These are phyloP conservation scores for Gavialis gangeticus DNA, from an alignment of 2,113 vertebrate species.

Conservation along the genomic window DNA sequence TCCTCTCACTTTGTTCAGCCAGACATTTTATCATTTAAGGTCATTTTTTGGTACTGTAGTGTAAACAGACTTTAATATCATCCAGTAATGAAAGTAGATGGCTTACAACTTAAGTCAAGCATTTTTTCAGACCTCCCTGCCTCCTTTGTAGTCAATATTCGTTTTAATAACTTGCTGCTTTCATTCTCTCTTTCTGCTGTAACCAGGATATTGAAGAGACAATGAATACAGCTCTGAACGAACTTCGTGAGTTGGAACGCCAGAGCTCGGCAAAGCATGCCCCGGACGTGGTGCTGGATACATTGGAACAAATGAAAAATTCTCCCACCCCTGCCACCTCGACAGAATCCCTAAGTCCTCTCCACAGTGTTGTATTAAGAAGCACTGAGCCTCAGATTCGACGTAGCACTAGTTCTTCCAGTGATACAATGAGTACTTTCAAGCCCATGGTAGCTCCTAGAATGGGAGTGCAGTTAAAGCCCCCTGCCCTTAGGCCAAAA, in stretches of 20 bases:
- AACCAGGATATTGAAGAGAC: slow-evolving; percentile 97
- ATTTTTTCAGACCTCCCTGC: neutral
- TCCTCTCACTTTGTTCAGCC: neutral
- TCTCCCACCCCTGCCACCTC: slow-evolving; percentile 83
- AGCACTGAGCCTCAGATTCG: slow-evolving; percentile 89
- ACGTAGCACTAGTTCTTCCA: slow-evolving; percentile 93
- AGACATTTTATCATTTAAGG: fast-evolving
- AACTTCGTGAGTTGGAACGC: slow-evolving; percentile 95
- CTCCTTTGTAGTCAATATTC: neutral
- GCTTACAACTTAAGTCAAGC: neutral
- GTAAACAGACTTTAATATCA: neutral
- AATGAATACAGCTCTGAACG: slow-evolving; percentile 97
- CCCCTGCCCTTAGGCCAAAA: slow-evolving; percentile 94
- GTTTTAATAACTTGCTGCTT: neutral
- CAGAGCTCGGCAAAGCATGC: slow-evolving; percentile 96
- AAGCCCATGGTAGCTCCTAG: slow-evolving; percentile 93
- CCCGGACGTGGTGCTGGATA: slow-evolving; percentile 96
- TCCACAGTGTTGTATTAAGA: slow-evolving; percentile 85
- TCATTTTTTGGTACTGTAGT: neutral
- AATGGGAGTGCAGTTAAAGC: slow-evolving; percentile 97
- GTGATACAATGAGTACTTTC: slow-evolving; percentile 96
- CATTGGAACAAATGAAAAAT: slow-evolving; percentile 93
- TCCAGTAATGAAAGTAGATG: neutral
- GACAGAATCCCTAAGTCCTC: slow-evolving; percentile 89
- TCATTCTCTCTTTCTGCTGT: slow-evolving; percentile 25